Evolutionary conservation across 2,113 vertebrate species (phyloP).

Genomic region (Ochotona princeps): DNA sequence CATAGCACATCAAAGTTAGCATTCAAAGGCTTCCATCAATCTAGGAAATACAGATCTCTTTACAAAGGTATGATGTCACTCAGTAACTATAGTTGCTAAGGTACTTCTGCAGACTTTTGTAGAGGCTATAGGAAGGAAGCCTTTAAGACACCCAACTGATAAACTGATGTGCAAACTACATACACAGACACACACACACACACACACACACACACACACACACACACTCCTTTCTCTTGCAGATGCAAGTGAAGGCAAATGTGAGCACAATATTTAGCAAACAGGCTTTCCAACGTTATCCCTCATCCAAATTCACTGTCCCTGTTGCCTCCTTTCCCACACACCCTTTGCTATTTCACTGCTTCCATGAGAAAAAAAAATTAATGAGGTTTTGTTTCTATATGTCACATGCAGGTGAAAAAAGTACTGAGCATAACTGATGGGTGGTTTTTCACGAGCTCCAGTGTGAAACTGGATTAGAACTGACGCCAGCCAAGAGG

Average conservation of each 20-base stretch:
- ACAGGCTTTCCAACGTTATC: neutral
- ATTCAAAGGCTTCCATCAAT: slow-evolving; percentile 65
- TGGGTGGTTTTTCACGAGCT: neutral
- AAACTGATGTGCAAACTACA: neutral
- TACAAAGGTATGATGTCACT: slow-evolving; percentile 25
- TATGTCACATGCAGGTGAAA: neutral
- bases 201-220: no score
- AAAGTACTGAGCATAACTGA: neutral
- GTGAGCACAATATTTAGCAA: neutral
- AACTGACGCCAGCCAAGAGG: neutral
- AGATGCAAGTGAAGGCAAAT: neutral
- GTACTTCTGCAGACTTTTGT: neutral
- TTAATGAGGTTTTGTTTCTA: neutral
- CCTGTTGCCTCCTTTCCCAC: neutral
- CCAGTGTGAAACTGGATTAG: neutral
- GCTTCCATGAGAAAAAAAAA: neutral
- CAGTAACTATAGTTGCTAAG: slow-evolving; percentile 14
- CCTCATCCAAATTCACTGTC: neutral
- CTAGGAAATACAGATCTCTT: slow-evolving; percentile 48
- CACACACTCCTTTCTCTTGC: neutral
- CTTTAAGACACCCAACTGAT: neutral
- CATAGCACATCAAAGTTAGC: slow-evolving; percentile 64
- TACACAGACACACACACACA: neutral
- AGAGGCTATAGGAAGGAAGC: neutral
- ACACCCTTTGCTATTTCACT: neutral